Evolutionary conservation across 2,888 invertebrate genomes (phyloP), one percentile per base, ranked within the genome.

Genomic region (Opisthograptis luteolata): DNA sequence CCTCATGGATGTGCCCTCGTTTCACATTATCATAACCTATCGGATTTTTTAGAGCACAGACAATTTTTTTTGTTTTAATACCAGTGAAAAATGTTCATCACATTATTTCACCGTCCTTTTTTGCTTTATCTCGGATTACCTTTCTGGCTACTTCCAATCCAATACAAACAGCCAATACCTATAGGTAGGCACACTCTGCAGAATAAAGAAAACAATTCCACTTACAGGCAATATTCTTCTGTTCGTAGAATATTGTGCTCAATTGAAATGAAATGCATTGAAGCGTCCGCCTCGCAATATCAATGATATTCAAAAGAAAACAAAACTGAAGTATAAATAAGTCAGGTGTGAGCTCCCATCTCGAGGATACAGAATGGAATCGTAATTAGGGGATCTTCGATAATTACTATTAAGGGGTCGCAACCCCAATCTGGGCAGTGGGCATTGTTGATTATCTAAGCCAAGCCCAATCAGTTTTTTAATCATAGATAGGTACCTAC

Each of bases 371-470:
- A 60, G 83, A 84, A 70, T 71, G 74, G 62, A 71, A 64, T 66
- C 63, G 78, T 84, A 87, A 88, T 87, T 88, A 87, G 83, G 86
- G 84, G 84, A 76, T 82, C 73, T 70, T 62, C 48, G 51, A 64
- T 88, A 87, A 88, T 87, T 82, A 86, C 84, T 84, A 87, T 87
- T 85, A 81, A 62, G 83, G 87, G 88, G 78, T 70, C 64, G 71
- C 75, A 73, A 70, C 85, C 85, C 84, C 73, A 79, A 78, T 70
- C 66, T 64, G 64, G 60, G 64, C 62, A 68, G 73, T 72, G 69
- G 39, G 37, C 67, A 75, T 75, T 79, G 79, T 79, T 43, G 49
- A 42, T 80, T 80, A n/a, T n/a, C n/a, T n/a, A n/a, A n/a, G n/a
- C n/a, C n/a, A 78, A 78, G 73, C 76, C 75, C 77, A 70, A 82